These are phyloP conservation scores for Coptodon rendalli DNA, from an alignment of 2,113 vertebrate species.

Conservation along the genomic window DNA sequence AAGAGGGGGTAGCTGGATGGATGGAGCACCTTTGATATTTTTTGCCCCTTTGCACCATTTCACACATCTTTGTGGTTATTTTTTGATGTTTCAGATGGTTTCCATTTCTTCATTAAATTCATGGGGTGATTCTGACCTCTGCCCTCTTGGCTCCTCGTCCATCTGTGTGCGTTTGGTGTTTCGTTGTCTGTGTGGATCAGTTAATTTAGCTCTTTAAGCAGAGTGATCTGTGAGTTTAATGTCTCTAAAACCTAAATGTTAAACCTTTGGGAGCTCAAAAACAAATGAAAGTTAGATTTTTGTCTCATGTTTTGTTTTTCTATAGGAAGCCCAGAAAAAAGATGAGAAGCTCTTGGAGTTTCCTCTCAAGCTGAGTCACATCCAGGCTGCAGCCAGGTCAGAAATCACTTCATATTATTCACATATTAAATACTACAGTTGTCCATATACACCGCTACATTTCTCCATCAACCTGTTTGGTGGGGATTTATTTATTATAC, in stretches of 20 bases:
- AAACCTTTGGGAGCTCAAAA: not conserved
- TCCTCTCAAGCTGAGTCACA: slow-evolving; percentile 42
- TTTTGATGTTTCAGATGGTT: not conserved
- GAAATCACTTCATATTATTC: not conserved
- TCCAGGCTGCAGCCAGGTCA: slow-evolving; percentile 50
- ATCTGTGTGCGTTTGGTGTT: not conserved
- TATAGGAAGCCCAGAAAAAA: slow-evolving; percentile 54
- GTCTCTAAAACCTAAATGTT: not conserved
- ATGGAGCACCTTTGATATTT: not conserved
- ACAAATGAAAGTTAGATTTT: fast-evolving
- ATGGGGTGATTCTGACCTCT: not conserved
- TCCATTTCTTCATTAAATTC: not conserved
- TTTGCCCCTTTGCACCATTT: not conserved
- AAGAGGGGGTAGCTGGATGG: not conserved
- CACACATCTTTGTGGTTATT: not conserved
- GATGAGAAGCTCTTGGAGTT: slow-evolving; percentile 52
- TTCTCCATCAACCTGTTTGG: not conserved
- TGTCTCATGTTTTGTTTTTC: not conserved
- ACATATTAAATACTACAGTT: not conserved
- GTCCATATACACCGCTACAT: not conserved
- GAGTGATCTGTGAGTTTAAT: fast-evolving
- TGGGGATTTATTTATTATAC: not conserved
- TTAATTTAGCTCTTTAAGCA: not conserved
- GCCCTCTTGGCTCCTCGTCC: not conserved
- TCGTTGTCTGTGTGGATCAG: not conserved